Base-by-base conservation (phyloP, 2,888 invertebrate genomes). In the Pyrrhia umbra region DNA sequence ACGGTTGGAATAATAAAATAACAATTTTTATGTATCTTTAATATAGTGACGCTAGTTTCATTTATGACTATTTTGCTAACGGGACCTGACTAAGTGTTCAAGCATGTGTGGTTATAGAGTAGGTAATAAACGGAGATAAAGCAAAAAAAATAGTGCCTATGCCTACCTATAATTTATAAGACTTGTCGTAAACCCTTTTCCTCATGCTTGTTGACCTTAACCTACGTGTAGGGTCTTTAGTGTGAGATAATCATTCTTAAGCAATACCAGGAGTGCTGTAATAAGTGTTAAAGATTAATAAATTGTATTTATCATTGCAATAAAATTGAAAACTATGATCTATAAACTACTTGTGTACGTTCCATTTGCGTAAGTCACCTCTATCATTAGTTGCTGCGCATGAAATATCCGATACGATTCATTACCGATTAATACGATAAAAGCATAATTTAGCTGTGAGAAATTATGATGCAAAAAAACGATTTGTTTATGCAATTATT, bases 351-450 rank as follows among this genome's bases (percentile, higher is more conserved):
- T 45, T 42, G 13, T 13, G 8, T 46, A 16, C 25, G 69, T 47
- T 46, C 13, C 30, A 71, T 69, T 70, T 68, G 63, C 63, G 57
- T 55, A 68, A 74, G 63, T 21, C 55, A 37, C 16, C 37, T 64
- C 37, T 68, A 46, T 68, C 21, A 60, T 66, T 43, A 71, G 52
- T 43, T 39, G n/a, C 40, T 54, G 27, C 9, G 40, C 37, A 50
- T 58, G 55, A 55, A 59, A 63, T 68, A 40, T 6, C 51, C 43
- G 68, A 74, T 43, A 37, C 68, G 71, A 74, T 58, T 72, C 10
- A 63, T 72, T 68, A 74, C 6, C 42, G 64, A 72, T 74, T 55
- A 64, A 47, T 25, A 40, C 37, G 58, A 63, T 56, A 61, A 67
- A 67, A 55, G 0, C 50, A 63, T 63, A 45, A 55, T 63, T 55